Evolutionary conservation across 2,888 invertebrate species (phyloP).

Genomic region (Heteromyza rotundicornis): DNA sequence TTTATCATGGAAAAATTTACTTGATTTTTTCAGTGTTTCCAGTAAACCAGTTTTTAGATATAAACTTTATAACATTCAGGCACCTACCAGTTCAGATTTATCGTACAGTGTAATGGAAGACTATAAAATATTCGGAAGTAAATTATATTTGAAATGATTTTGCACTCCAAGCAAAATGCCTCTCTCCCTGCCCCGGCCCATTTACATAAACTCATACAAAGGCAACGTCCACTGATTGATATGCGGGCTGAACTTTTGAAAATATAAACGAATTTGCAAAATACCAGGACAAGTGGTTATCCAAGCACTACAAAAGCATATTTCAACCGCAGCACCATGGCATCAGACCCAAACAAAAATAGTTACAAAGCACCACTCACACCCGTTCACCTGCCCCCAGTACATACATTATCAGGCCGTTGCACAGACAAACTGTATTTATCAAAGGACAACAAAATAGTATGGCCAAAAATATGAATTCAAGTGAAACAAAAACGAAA

Average conservation of each 20-base stretch:
- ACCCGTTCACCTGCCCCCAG: not conserved
- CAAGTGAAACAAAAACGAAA: constrained; percentile 25
- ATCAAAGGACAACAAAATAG: not conserved
- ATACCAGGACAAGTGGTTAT: constrained; percentile 2
- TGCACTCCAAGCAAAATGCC: no score
- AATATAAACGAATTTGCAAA: not conserved
- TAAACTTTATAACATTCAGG: no score
- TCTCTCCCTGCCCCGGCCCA: no score
- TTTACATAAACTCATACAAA: no score
- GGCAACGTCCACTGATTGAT: not conserved
- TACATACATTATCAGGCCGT: not conserved
- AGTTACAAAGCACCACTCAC: not conserved
- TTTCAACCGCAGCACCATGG: constrained; percentile 1
- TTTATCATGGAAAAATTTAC: no score
- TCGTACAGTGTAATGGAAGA: not conserved
- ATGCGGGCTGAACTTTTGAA: not conserved
- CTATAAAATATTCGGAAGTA: no score
- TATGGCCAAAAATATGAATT: not conserved
- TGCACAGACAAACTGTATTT: not conserved
- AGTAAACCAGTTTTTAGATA: no score
- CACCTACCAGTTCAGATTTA: not conserved
- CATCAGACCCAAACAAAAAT: not conserved
- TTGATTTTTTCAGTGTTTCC: no score
- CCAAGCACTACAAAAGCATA: not conserved
- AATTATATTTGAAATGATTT: no score